A percentile compares a stretch with the other conserved stretches of the same genome.
phyloP scores from a whole-genome alignment of 2,113 vertebrate genomes.

The Lepus europaeus region DNA sequence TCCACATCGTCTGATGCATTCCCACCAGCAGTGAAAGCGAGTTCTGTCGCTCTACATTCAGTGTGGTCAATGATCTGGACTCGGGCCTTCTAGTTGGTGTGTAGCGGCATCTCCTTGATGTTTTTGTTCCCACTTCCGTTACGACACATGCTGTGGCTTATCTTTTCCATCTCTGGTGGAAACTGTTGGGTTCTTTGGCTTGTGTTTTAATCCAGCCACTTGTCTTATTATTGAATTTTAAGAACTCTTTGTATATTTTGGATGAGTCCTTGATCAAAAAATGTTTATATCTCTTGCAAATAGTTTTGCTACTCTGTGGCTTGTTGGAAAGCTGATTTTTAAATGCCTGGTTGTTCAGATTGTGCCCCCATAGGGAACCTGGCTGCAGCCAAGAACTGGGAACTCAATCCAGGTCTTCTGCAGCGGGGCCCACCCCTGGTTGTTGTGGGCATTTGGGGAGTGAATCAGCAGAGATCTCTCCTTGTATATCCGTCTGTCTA shows the following conservation, averaged over 20 bases:
- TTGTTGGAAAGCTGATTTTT: not conserved
- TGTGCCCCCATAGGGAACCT: too few relatives aligned
- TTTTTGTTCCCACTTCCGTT: not conserved
- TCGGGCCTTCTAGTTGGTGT: not conserved
- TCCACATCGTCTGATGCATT: not conserved
- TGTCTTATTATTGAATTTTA: slow-evolving; percentile 8
- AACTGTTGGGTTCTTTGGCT: not conserved
- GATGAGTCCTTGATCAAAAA: not conserved
- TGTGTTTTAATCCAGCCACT: not conserved
- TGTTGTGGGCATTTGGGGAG: too few relatives aligned
- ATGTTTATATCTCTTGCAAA: not conserved
- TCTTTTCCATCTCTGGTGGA: not conserved
- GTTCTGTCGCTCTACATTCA: rapidly evolving
- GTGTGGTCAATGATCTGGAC: not conserved
- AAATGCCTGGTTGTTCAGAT: not conserved
- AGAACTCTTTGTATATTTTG: not conserved
- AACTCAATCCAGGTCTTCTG: too few relatives aligned
- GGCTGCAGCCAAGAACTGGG: too few relatives aligned
- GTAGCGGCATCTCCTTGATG: rapidly evolving
- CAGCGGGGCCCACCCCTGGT: too few relatives aligned
- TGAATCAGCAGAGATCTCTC: too few relatives aligned
- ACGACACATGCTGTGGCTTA: not conserved
- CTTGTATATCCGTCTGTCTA: too few relatives aligned
- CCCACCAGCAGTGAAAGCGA: rapidly evolving
- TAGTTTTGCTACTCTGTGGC: not conserved